phyloP scores from a whole-genome alignment of 2,113 vertebrate species.

The Aspidoscelis tigris region DNA sequence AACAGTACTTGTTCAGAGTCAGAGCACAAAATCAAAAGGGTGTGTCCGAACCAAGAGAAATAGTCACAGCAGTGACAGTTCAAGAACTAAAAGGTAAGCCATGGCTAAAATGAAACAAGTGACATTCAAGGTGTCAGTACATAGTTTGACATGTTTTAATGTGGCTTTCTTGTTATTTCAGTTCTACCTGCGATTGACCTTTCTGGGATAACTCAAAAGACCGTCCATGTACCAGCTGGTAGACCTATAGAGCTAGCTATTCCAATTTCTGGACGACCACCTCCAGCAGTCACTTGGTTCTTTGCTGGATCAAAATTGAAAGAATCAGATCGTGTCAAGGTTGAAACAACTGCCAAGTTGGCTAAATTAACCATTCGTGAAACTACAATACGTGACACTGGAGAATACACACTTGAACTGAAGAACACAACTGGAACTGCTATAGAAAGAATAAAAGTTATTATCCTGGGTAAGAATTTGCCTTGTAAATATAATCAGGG shows the following conservation, averaged over 20 bases:
- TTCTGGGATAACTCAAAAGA: slow-evolving; percentile 91
- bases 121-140: slow-evolving; percentile 3
- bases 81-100: slow-evolving; percentile 91
- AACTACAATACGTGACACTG: slow-evolving; percentile 92
- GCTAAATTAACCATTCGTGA: slow-evolving; percentile 88
- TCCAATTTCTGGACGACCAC: slow-evolving; percentile 90
- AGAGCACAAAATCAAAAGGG: slow-evolving; percentile 94
- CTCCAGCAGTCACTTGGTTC: slow-evolving; percentile 91
- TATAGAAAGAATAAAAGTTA: slow-evolving; percentile 87
- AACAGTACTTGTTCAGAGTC: slow-evolving; percentile 94
- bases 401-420: slow-evolving; percentile 90
- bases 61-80: slow-evolving; percentile 88
- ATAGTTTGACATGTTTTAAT: slow-evolving; percentile 26
- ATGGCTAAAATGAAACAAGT: slow-evolving; percentile 12
- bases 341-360: slow-evolving; percentile 86
- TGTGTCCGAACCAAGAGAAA: slow-evolving; percentile 90
- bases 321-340: slow-evolving; percentile 88
- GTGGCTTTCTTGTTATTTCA: slow-evolving; percentile 65
- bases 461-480: slow-evolving; percentile 90
- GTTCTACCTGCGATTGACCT: slow-evolving; percentile 93
- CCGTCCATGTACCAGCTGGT: slow-evolving; percentile 88
- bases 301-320: slow-evolving; percentile 87
- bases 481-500: slow-evolving; percentile 26
- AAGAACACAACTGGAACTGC: slow-evolving; percentile 89
- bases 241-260: slow-evolving; percentile 90